Conservation (phyloP, 2,888 invertebrate species). For the Drosophila diplacantha region DNA sequence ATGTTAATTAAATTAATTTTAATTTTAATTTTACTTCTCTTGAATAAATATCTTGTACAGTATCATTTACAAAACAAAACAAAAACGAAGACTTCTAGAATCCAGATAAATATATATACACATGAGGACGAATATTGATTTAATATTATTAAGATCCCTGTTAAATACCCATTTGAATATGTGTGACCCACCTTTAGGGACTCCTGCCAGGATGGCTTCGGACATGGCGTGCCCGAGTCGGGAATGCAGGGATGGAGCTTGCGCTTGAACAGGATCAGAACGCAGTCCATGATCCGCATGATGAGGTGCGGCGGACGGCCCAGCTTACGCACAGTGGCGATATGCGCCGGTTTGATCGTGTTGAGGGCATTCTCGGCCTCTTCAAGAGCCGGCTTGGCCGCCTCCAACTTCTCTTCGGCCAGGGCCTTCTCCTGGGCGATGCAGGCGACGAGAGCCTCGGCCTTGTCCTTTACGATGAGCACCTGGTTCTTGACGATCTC, state of each 20-base stretch:
- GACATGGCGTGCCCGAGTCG: constrained; percentile 88
- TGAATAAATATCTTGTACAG: no score
- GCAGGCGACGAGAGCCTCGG: constrained; percentile 90
- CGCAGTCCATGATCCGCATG: constrained; percentile 99
- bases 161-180: not conserved
- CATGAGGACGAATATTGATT: no score
- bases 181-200: constrained; percentile 86
- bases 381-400: constrained; percentile 95
- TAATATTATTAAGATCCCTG: not conserved
- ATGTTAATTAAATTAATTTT: no score
- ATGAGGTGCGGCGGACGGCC: constrained; percentile 97
- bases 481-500: constrained; percentile 97
- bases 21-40: no score
- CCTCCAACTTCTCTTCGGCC: constrained; percentile 95
- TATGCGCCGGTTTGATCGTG: constrained; percentile 97
- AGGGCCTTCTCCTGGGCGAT: constrained; percentile 93
- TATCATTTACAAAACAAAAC: not conserved
- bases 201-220: constrained; percentile 97
- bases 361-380: constrained; percentile 96
- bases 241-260: constrained; percentile 88
- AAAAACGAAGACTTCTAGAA: not conserved
- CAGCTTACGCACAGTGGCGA: constrained; percentile 94
- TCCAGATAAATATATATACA: not conserved
- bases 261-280: constrained; percentile 93
- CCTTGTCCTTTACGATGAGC: constrained; percentile 96